Percentiles rank a stretch among this genome's conserved stretches.
Evolutionary conservation across 2,797 vertebrate genomes (phyloP).

Genomic region (Distichodus sexfasciatus): DNA sequence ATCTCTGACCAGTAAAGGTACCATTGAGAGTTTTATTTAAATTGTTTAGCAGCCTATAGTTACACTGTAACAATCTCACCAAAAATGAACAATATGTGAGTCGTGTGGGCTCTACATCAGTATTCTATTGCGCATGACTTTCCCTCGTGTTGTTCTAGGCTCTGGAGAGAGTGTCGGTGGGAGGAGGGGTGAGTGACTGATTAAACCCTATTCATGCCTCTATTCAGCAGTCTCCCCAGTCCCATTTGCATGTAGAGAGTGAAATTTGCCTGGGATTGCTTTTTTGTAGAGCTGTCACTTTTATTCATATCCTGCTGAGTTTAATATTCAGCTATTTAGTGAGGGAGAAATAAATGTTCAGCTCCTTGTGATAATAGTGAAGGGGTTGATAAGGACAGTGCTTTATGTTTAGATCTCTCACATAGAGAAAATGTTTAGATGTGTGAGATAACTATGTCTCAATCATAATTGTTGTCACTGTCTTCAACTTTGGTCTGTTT

Average conservation of each 20-base stretch:
- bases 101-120: background rate
- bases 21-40: too few relatives aligned
- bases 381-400: background rate
- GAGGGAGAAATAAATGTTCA: conserved; percentile 5
- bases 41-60: too few relatives aligned
- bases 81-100: background rate
- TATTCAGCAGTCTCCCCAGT: background rate
- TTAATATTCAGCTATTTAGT: background rate
- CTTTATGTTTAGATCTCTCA: background rate
- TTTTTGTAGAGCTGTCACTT: conserved; percentile 29
- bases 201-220: conserved; percentile 17
- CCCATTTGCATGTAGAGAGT: conserved; percentile 11
- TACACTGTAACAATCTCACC: too few relatives aligned
- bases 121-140: conserved; percentile 1
- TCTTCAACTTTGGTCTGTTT: conserved; percentile 40
- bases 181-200: conserved; percentile 71
- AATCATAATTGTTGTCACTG: background rate
- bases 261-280: background rate
- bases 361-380: background rate
- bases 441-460: background rate
- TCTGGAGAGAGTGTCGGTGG: conserved; percentile 71
- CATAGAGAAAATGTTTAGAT: background rate
- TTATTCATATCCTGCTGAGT: background rate
- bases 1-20: too few relatives aligned
- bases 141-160: conserved; percentile 58